Base-by-base conservation (phyloP, 2,888 invertebrate species). In the Oligia fasciuncula region DNA sequence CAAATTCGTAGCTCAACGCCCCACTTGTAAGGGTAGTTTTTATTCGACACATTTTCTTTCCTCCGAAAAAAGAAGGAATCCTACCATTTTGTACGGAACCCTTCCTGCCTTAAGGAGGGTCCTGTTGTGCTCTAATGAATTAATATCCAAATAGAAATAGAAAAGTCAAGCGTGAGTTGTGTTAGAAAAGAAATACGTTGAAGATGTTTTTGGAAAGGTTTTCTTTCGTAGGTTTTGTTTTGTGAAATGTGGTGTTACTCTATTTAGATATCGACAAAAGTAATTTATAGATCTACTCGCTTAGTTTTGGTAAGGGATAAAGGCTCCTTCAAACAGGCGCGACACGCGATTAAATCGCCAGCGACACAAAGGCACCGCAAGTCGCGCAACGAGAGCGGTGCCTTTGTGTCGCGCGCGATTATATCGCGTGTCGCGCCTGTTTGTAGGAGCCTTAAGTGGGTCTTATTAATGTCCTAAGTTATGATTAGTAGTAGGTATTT, bases 11-110 rank as follows among this genome's bases (percentile, higher is more conserved):
- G 46, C 76, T 87, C 79, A 0, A 23, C 11, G 70, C 1, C 13
- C 23, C 77, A 77, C 73, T 81, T 84, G 70, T 66, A 81, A 65
- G 63, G 69, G 74, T 67, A 74, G 81, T 73, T 89, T 89, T 89
- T 89, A 89, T 85, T 84, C 85, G 87, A 85, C 88, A 89, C 79
- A 84, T 87, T 87, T 84, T 80, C 79, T 79, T 85, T 82, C 65
- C 75, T 73, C 65, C 66, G 73, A 73, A 83, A 85, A 83, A 85
- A 77, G 67, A 77, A 81, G 74, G 80, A 69, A 75, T 76, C 70
- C 79, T 40, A 71, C 81, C n/a, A 79, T 83, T 29, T 29, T 84
- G 85, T 85, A 60, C 69, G 46, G 81, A 74, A 77, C 85, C 84
- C 60, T 88, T 86, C 72, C 67, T 78, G 60, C 40, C 51, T 73